A percentile compares a stretch with the other conserved stretches of the same genome.
Conservation (phyloP, 2,888 invertebrate genomes). For the Melangyna quadrimaculata region DNA sequence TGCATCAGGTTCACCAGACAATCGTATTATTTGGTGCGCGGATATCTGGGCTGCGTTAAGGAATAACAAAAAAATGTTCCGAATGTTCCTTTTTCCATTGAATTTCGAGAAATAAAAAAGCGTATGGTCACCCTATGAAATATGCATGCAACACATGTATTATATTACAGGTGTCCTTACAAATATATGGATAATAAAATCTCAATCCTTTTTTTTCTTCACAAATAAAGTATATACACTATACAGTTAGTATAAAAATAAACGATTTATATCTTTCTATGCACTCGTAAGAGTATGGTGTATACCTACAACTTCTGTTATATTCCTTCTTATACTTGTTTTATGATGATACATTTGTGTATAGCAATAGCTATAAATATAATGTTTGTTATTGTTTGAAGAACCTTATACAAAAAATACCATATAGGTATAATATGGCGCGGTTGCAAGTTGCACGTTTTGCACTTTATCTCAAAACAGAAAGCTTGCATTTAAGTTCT, state of each 20-base stretch:
- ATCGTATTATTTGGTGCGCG: too few species aligned
- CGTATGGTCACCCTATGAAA: not conserved
- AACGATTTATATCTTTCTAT: not conserved
- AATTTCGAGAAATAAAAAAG: not conserved
- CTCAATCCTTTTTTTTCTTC: not conserved
- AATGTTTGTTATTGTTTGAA: conserved; percentile 10
- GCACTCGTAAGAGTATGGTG: not conserved
- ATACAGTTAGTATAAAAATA: not conserved
- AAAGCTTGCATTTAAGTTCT: conserved; percentile 40
- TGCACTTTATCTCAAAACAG: conserved; percentile 36
- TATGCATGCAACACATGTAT: not conserved
- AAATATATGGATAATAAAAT: not conserved
- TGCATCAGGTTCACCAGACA: too few species aligned
- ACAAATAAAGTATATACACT: not conserved
- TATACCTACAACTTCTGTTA: not conserved
- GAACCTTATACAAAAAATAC: not conserved
- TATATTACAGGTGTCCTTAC: not conserved
- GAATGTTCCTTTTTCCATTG: too few species aligned
- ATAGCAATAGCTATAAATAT: not conserved
- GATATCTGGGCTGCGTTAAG: too few species aligned
- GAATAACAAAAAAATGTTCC: too few species aligned
- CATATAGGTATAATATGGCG: not conserved
- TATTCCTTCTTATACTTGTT: not conserved
- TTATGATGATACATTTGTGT: not conserved
- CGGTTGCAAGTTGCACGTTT: conserved; percentile 29